phyloP scores from a whole-genome alignment of 2,888 invertebrate genomes.

The Pedicia rivosa region DNA sequence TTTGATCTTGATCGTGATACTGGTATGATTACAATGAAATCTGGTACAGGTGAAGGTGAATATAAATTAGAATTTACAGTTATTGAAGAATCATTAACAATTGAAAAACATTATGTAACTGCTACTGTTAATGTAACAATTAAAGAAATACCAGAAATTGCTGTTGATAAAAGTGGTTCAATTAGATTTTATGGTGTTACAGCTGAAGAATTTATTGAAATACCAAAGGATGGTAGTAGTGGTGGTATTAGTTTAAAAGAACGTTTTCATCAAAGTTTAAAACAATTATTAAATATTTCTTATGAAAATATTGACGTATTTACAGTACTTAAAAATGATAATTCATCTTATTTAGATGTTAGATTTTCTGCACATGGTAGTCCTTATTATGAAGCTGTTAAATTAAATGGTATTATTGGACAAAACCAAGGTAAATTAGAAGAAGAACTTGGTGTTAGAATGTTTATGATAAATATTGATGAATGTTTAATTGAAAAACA shows the following conservation, averaged over 20 bases:
- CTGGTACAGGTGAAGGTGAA: constrained; percentile 55
- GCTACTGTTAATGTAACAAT: constrained; percentile 79
- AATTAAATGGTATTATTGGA: constrained; percentile 70
- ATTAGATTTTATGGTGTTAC: constrained; percentile 66
- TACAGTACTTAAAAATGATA: constrained; percentile 62
- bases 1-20: constrained; percentile 59
- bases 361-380: constrained; percentile 88
- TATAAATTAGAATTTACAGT: constrained; percentile 62
- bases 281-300: constrained; percentile 59
- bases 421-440: constrained; percentile 56
- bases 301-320: constrained; percentile 82
- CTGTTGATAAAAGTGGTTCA: constrained; percentile 84
- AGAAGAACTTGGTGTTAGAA: constrained; percentile 49
- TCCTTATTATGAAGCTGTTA: constrained; percentile 79
- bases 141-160: constrained; percentile 77
- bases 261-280: constrained; percentile 36
- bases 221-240: constrained; percentile 20
- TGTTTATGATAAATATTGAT: constrained; percentile 82
- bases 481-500: constrained; percentile 68
- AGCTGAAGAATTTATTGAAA: constrained; percentile 72
- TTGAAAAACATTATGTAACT: constrained; percentile 50
- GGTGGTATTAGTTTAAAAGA: constrained; percentile 25
- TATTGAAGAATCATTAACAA: constrained; percentile 44
- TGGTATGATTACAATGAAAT: constrained; percentile 78
- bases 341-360: constrained; percentile 50